Conservation (phyloP, 2,113 vertebrate species). For the Scopus umbretta region DNA sequence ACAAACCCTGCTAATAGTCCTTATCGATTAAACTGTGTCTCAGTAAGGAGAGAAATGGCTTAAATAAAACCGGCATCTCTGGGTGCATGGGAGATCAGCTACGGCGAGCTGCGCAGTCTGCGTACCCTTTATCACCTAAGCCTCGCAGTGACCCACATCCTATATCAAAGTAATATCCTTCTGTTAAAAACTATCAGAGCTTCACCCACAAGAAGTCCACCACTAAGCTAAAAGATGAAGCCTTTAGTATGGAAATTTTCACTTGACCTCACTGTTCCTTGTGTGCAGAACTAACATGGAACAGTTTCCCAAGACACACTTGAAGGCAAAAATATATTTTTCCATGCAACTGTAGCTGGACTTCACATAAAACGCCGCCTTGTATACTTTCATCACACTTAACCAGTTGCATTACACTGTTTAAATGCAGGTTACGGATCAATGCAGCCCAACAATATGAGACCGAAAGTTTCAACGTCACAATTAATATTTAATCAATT, state of each 20-base stretch:
- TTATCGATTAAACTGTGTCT: neutral
- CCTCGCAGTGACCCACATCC: neutral
- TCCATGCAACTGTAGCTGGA: neutral
- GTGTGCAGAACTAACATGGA: neutral
- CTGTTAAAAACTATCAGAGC: neutral
- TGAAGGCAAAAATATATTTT: neutral
- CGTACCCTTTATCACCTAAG: neutral
- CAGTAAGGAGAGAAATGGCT: neutral
- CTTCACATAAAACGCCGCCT: neutral
- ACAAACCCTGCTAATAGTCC: neutral
- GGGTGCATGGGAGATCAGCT: neutral
- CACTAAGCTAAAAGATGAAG: neutral
- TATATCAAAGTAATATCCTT: neutral
- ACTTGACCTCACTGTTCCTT: neutral
- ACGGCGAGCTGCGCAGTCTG: neutral
- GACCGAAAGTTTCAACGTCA: neutral
- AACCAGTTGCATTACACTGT: neutral
- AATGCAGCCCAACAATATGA: neutral
- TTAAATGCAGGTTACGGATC: neutral
- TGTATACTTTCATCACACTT: neutral
- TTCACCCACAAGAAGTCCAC: neutral
- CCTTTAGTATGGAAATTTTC: neutral
- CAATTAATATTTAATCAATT: slow-evolving; percentile 46
- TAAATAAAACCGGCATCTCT: neutral
- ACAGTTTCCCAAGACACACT: neutral